These are phyloP conservation scores for Cephus pulcher DNA, from an alignment of 2,888 invertebrate species.

Conservation along the genomic window DNA sequence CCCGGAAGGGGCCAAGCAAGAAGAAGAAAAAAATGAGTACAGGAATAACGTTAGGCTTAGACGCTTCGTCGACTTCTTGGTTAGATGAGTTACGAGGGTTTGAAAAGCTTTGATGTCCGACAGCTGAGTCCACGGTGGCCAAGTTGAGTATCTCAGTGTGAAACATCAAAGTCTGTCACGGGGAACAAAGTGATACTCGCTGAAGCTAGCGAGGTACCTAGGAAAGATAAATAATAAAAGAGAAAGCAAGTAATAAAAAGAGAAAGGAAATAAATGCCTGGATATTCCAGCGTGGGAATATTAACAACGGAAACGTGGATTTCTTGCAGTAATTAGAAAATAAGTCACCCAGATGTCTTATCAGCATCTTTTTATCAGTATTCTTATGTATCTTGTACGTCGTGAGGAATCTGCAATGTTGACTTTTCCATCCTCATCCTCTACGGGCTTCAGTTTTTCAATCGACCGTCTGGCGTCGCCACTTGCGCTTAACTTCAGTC, in stretches of 20 bases:
- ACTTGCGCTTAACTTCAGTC: not conserved
- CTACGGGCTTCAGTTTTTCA: not conserved
- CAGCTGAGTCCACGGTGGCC: slow-evolving; percentile 3
- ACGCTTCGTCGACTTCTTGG: not conserved
- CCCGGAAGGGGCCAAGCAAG: not conserved
- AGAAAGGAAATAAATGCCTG: not conserved
- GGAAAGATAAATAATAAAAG: not conserved
- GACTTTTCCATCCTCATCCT: not conserved
- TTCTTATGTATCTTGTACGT: not conserved
- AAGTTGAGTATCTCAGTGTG: not conserved
- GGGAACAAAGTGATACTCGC: not conserved
- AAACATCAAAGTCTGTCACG: not conserved
- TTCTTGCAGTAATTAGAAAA: not conserved
- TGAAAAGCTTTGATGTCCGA: not conserved
- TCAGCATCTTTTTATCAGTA: not conserved
- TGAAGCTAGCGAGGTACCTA: not conserved
- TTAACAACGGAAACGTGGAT: not conserved
- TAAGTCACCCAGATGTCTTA: not conserved
- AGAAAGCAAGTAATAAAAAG: not conserved
- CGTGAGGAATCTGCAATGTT: not conserved
- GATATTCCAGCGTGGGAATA: not conserved
- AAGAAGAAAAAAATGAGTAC: not conserved
- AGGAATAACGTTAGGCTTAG: not conserved
- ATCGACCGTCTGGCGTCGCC: not conserved
- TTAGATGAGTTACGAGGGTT: slow-evolving; percentile 4